A percentile compares a stretch with the other conserved stretches of the same genome.
Evolutionary conservation across 2,888 invertebrate genomes (phyloP).

Genomic region (Acleris emargana): DNA sequence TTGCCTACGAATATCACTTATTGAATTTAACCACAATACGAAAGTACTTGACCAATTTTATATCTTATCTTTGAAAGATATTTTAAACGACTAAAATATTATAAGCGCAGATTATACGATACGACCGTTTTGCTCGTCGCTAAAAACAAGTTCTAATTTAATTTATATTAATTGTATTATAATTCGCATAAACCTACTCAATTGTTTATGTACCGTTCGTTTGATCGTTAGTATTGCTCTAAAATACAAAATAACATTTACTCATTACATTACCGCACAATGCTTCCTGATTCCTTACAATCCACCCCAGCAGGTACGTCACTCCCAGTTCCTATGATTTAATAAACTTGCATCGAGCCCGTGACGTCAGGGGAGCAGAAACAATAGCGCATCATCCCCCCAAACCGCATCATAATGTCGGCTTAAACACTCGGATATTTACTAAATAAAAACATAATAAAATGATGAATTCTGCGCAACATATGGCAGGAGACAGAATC

Average conservation of each 20-base stretch:
- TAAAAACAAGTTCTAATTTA: no score
- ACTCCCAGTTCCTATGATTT: constrained; percentile 30
- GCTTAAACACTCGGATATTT: constrained; percentile 81
- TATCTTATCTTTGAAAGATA: no score
- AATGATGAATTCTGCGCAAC: constrained; percentile 80
- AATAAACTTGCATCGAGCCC: constrained; percentile 20
- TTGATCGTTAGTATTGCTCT: background rate
- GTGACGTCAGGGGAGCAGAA: constrained; percentile 52
- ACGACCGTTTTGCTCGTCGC: no score
- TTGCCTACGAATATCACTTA: no score
- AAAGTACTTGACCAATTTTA: no score
- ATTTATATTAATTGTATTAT: no score
- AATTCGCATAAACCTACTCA: no score
- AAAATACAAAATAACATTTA: background rate
- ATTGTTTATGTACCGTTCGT: no score
- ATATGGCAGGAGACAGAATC: constrained; percentile 68
- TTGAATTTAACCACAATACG: no score
- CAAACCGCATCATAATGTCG: constrained; percentile 82
- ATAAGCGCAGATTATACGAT: no score
- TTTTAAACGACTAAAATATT: no score
- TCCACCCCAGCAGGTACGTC: constrained; percentile 31
- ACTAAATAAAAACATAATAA: constrained; percentile 82
- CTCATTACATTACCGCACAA: constrained; percentile 1
- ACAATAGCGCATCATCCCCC: constrained; percentile 76
- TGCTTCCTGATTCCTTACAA: constrained; percentile 7